These are phyloP conservation scores for Eupeodes luniger DNA, from an alignment of 2,888 invertebrate species.

Conservation along the genomic window DNA sequence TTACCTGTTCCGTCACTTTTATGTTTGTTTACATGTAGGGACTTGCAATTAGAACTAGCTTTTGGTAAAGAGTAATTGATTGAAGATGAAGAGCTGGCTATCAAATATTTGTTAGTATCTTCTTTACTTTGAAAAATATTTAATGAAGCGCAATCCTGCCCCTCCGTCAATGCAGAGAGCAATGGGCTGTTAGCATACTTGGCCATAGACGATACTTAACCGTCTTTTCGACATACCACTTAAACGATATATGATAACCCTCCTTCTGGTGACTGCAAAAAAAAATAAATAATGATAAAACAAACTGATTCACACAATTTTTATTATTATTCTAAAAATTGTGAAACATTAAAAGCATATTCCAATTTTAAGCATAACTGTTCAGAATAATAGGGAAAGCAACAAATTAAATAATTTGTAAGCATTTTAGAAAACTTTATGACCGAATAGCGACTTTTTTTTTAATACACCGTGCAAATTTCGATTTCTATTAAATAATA, in stretches of 20 bases:
- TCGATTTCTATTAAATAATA: too few relatives aligned
- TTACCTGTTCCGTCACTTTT: slow-evolving; percentile 32
- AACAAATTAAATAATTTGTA: too few relatives aligned
- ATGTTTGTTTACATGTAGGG: slow-evolving; percentile 69
- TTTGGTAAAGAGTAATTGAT: neutral
- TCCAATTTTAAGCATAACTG: too few relatives aligned
- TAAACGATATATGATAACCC: slow-evolving; percentile 31
- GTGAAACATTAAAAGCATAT: too few relatives aligned
- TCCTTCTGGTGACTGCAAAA: slow-evolving; percentile 17
- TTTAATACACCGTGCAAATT: too few relatives aligned
- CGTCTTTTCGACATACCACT: slow-evolving; percentile 86
- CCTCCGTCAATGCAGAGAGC: slow-evolving; percentile 90
- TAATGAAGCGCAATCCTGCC: slow-evolving; percentile 82
- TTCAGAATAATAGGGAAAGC: too few relatives aligned
- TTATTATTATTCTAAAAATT: neutral
- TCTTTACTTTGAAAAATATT: slow-evolving; percentile 76
- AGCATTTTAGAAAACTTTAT: too few relatives aligned
- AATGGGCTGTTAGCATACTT: slow-evolving; percentile 92
- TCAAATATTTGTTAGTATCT: slow-evolving; percentile 67
- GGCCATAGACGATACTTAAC: slow-evolving; percentile 95
- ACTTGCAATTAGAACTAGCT: slow-evolving; percentile 61
- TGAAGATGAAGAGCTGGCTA: neutral
- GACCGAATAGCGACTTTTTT: too few relatives aligned
- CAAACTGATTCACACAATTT: neutral
- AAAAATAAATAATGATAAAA: neutral